Percentiles rank a stretch among this genome's conserved stretches.
Evolutionary conservation across 2,113 vertebrate species (phyloP).

Genomic region (Hippocampus abdominalis): DNA sequence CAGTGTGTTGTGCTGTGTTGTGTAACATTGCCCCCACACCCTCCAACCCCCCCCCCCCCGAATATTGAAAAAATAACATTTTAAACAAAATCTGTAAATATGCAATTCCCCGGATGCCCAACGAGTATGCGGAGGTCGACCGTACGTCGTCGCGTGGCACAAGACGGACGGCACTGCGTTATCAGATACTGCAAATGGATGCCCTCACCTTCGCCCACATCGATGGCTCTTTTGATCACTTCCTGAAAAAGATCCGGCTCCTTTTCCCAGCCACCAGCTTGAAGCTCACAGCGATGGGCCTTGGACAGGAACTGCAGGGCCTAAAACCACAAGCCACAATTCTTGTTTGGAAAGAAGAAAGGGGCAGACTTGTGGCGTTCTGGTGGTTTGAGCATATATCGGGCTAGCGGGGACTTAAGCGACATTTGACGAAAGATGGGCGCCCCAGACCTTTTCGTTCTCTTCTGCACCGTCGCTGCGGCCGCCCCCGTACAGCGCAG

Average conservation of each 20-base stretch:
- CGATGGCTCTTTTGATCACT: conserved; percentile 76
- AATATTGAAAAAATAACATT: too few species aligned
- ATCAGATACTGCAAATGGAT: neutral
- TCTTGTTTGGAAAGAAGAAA: neutral
- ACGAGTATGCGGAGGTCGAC: too few species aligned
- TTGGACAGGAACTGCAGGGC: conserved; percentile 87
- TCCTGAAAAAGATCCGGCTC: conserved; percentile 81
- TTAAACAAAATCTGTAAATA: too few species aligned
- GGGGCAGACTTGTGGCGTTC: neutral
- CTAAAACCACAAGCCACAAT: conserved; percentile 56
- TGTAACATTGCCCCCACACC: too few species aligned
- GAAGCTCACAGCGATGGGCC: conserved; percentile 87
- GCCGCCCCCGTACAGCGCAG: conserved; percentile 80
- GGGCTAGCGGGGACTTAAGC: neutral
- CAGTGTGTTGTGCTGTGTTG: too few species aligned
- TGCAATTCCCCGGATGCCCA: too few species aligned
- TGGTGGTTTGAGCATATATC: neutral
- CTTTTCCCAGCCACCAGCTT: conserved; percentile 85
- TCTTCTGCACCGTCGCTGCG: conserved; percentile 74
- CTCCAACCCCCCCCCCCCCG: too few species aligned
- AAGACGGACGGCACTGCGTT: neutral
- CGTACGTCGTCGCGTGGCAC: too few species aligned
- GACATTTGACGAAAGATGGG: neutral
- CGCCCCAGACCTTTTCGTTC: conserved; percentile 79
- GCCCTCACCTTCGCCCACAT: conserved; percentile 81